Evolutionary conservation across 2,888 invertebrate genomes (phyloP).

Genomic region (Pherbina coryleti): DNA sequence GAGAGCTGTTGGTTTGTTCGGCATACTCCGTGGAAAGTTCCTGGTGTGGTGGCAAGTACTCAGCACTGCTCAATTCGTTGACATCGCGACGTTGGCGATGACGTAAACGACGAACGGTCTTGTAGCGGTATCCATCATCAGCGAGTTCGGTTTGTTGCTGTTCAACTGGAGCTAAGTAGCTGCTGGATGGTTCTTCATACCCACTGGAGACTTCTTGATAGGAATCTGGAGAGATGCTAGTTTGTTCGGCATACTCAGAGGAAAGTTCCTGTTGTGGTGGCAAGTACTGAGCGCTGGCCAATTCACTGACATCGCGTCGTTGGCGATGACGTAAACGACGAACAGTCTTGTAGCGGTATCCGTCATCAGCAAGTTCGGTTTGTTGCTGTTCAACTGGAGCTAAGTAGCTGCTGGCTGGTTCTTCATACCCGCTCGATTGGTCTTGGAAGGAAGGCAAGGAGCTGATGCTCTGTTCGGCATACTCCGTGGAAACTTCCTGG

Average conservation of each 20-base stretch:
- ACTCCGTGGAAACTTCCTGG: slow-evolving; percentile 18
- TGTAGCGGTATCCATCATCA: slow-evolving; percentile 66
- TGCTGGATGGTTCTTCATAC: slow-evolving; percentile 35
- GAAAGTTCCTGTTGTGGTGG: slow-evolving; percentile 48
- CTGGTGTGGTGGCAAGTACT: slow-evolving; percentile 36
- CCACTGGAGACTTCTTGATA: slow-evolving; percentile 35
- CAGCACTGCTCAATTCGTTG: slow-evolving; percentile 51
- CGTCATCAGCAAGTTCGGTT: slow-evolving; percentile 41
- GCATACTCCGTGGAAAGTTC: slow-evolving; percentile 35
- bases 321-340: slow-evolving; percentile 42
- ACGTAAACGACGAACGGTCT: slow-evolving; percentile 60
- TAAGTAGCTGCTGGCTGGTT: slow-evolving; percentile 43
- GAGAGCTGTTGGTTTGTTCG: no score
- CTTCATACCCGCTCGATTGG: slow-evolving; percentile 19
- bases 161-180: slow-evolving; percentile 26
- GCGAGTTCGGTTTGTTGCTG: slow-evolving; percentile 47
- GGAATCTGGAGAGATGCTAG: slow-evolving; percentile 23
- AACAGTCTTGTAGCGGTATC: slow-evolving; percentile 52
- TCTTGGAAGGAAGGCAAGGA: slow-evolving; percentile 35
- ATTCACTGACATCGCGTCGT: slow-evolving; percentile 52
- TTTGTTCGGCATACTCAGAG: slow-evolving; percentile 37
- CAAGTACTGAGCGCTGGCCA: slow-evolving; percentile 56
- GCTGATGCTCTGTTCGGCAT: slow-evolving; percentile 31
- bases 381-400: slow-evolving; percentile 38
- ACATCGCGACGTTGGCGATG: slow-evolving; percentile 50